These are phyloP conservation scores for Aspidoscelis tigris DNA, from an alignment of 2,113 vertebrate genomes.

Conservation along the genomic window DNA sequence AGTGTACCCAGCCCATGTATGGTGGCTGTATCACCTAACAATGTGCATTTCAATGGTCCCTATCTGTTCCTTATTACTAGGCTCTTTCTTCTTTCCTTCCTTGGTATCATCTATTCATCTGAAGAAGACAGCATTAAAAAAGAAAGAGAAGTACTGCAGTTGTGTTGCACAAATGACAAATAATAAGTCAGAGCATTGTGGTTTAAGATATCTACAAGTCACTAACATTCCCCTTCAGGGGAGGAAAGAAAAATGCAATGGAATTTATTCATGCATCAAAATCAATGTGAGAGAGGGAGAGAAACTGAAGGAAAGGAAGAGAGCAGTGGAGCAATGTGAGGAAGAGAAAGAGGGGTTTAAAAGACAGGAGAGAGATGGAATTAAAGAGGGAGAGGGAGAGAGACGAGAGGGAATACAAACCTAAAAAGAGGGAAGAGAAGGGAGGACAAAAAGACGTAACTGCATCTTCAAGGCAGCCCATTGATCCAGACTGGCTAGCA, in stretches of 20 bases:
- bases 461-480: constrained; percentile 25
- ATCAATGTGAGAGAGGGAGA: constrained; percentile 67
- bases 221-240: constrained; percentile 70
- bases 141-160: constrained; percentile 47
- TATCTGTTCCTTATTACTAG: constrained; percentile 20
- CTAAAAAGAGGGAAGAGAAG: background rate
- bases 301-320: constrained; percentile 30
- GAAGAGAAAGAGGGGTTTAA: too few relatives aligned
- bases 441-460: background rate
- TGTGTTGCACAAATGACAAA: constrained; percentile 54
- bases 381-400: background rate
- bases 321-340: background rate
- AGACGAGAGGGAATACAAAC: background rate
- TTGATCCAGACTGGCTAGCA: background rate
- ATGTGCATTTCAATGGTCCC: background rate
- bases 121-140: background rate
- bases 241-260: constrained; percentile 59
- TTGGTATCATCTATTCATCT: constrained; percentile 26
- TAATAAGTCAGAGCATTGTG: constrained; percentile 61
- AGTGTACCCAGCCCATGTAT: background rate
- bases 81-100: background rate
- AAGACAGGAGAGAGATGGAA: background rate
- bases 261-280: constrained; percentile 74
- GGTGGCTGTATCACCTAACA: too few relatives aligned
- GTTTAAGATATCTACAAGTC: constrained; percentile 68